Percentiles rank a stretch among this genome's conserved stretches.
These are phyloP conservation scores for human DNA, from an alignment of 2,113 vertebrate genomes.

Conservation along the genomic window DNA sequence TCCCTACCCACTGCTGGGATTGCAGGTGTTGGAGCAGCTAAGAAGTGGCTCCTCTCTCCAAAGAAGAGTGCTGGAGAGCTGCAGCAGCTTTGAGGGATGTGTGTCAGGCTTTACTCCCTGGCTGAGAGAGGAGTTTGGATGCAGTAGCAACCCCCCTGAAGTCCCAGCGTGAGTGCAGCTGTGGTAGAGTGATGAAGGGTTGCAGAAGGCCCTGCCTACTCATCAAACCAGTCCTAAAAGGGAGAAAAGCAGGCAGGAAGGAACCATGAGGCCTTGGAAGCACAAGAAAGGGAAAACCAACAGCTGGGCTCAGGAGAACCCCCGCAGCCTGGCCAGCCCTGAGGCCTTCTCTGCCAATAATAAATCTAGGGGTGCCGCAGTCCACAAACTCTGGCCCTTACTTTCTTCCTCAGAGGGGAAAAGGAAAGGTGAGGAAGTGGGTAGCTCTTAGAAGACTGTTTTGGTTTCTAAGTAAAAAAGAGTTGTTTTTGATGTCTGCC, in stretches of 20 bases:
- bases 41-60: not conserved
- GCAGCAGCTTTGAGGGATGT: not conserved
- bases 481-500: conserved; percentile 54
- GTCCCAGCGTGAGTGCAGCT: not conserved
- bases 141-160: not conserved
- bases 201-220: not conserved
- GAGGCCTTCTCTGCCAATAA: conserved; percentile 10
- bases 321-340: conserved; percentile 45
- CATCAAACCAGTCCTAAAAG: conserved; percentile 34
- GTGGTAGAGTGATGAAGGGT: not conserved
- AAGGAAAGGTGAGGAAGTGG: conserved; percentile 52
- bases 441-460: conserved; percentile 33
- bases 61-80: not conserved
- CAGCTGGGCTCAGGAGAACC: conserved; percentile 36
- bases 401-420: not conserved
- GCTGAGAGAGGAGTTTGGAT: not conserved
- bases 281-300: conserved; percentile 55
- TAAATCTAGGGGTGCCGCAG: conserved; percentile 4
- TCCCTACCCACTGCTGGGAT: not conserved
- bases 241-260: conserved; percentile 55
- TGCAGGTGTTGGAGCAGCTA: not conserved
- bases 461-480: conserved; percentile 35
- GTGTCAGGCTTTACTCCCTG: not conserved
- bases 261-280: conserved; percentile 53
- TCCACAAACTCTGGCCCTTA: not conserved